Base-by-base conservation (phyloP, 2,113 vertebrate species). In the Vidua chalybeata region DNA sequence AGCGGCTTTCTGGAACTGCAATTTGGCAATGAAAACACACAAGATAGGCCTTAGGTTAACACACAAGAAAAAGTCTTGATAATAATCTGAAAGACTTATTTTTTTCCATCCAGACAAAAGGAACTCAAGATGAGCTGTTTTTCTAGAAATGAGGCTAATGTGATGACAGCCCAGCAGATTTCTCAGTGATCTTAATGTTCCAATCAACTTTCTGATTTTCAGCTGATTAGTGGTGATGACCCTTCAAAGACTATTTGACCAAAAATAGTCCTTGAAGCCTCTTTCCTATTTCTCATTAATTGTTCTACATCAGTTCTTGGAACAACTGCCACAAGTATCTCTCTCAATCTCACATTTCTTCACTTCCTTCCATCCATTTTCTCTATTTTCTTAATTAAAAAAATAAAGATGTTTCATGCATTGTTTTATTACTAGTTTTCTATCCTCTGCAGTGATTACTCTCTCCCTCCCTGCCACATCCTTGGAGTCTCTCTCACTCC, bases 31-130 rank as follows among this genome's bases (percentile, higher is more conserved):
- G 35, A 86, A 92, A 84, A 52, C 73, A 81, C 28, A 71, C 35
- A 74, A n/a, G 39, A 69, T 31, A 45, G 54, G 45, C 52, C 52
- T 90, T 56, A 35, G 7, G 56, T 96, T 86, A 91, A 66, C 33
- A 77, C 37, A 82, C 4, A 46, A 24, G 31, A n/a, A 61, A 72
- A 75, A 21, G 66, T 28, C 49, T 66, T 79, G 63, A 67, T 94
- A 94, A 61, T 87, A 49, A 78, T 86, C 49, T 77, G 61, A 80
- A 86, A 93, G 35, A 49, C 46, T 68, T 73, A 10, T 2, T 59
- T 93, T 93, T 95, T 92, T 78, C 72, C 61, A 80, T 77, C 15
- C 75, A 94, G 55, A 45, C 43, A 88, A 64, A 89, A 89, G 48
- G 27, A 89, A 66, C 71, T 66, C 43, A 63, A 54, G 35, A 83